These are phyloP conservation scores for Scomber colias DNA, from an alignment of 2,113 vertebrate species.

Conservation along the genomic window DNA sequence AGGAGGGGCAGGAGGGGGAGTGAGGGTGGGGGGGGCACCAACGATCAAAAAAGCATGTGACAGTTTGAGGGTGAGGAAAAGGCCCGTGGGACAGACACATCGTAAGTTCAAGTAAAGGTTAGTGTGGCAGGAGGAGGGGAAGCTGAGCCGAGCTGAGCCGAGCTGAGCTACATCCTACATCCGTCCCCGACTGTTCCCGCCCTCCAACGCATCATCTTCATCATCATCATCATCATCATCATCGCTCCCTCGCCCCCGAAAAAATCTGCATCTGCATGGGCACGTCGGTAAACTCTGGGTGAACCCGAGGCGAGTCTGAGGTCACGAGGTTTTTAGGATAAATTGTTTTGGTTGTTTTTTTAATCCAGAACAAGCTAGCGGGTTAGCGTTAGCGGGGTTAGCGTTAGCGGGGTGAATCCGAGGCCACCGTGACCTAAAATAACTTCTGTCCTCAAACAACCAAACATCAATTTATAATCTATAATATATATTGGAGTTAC, in stretches of 20 bases:
- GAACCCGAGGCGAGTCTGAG: slow-evolving; percentile 61
- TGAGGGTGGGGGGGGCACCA: too few species aligned
- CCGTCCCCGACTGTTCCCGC: background rate
- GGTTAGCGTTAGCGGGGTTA: too few species aligned
- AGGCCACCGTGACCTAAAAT: slow-evolving; percentile 35
- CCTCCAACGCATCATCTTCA: background rate
- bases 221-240: background rate
- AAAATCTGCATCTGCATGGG: slow-evolving; percentile 39
- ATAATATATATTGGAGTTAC: too few species aligned
- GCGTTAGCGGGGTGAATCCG: slow-evolving; percentile 38
- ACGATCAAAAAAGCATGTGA: slow-evolving; percentile 53
- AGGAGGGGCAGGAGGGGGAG: background rate
- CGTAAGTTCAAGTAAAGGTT: slow-evolving; percentile 76
- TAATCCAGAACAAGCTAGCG: slow-evolving; percentile 31
- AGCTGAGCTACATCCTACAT: slow-evolving; percentile 3
- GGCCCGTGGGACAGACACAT: slow-evolving; percentile 61
- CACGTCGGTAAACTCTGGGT: slow-evolving; percentile 60
- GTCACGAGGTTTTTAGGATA: slow-evolving; percentile 51
- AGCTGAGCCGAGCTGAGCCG: too few species aligned
- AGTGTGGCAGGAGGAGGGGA: slow-evolving; percentile 73
- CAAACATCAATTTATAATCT: too few species aligned
- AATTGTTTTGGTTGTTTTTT: slow-evolving; percentile 43
- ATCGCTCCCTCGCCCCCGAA: background rate
- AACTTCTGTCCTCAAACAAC: background rate
- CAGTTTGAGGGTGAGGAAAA: slow-evolving; percentile 71